phyloP scores from a whole-genome alignment of 2,888 invertebrate genomes.

The Campoletis raptor region DNA sequence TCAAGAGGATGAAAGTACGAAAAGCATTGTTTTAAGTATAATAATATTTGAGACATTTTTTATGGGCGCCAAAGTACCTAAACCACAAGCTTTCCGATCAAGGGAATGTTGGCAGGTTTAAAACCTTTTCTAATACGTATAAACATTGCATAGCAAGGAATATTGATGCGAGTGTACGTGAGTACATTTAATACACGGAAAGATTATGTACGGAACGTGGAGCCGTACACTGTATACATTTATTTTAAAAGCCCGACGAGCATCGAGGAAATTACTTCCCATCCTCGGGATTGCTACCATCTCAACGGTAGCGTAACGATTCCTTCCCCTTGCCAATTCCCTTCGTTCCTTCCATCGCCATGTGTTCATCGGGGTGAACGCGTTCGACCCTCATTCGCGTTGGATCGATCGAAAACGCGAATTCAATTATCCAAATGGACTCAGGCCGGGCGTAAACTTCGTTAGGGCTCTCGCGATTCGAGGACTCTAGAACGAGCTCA shows the following conservation, averaged over 20 bases:
- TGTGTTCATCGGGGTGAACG: conserved; percentile 47
- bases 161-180: background rate
- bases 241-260: conserved; percentile 59
- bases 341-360: conserved; percentile 15
- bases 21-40: background rate
- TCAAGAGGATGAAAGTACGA: background rate
- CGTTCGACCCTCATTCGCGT: conserved; percentile 53
- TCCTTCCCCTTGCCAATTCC: conserved; percentile 26
- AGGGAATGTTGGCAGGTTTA: background rate
- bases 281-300: conserved; percentile 33
- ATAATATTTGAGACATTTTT: background rate
- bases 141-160: background rate
- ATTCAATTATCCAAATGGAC: conserved; percentile 71
- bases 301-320: conserved; percentile 53
- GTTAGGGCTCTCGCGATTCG: conserved; percentile 66
- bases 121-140: background rate
- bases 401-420: conserved; percentile 69
- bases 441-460: conserved; percentile 70
- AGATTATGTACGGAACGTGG: conserved; percentile 14
- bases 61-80: background rate
- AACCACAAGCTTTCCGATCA: conserved; percentile 14
- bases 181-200: background rate
- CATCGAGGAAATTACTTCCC: conserved; percentile 62
- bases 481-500: conserved; percentile 41
- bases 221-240: conserved; percentile 29